Evolutionary conservation across 2,113 vertebrate species (phyloP), one percentile per base, ranked within the genome.

Genomic region (Mesoclemmys tuberculata): DNA sequence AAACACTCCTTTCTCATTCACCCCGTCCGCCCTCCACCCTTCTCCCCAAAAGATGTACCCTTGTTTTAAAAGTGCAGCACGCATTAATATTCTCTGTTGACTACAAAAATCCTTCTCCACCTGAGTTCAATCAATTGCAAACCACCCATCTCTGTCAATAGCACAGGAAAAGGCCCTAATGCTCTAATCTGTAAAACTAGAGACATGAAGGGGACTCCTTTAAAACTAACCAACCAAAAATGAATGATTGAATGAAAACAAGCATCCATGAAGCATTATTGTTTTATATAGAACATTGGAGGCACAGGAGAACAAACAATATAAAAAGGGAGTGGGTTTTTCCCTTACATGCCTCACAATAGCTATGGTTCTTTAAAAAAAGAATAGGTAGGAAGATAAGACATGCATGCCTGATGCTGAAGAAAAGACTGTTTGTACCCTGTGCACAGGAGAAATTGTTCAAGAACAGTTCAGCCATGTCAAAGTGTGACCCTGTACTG

Each of bases 351-450:
- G 80, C 84, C 88, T 92, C 94, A 95, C 94, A 98, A 97, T 97
- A 94, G 96, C 94, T 92, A 96, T 95, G 88, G 91, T 97, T 98
- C 95, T 97, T 94, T 89, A 51, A 80, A 31, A 49, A 96, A 97
- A 97, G 84, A 97, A 96, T 96, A 96, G 93, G 94, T 94, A 84
- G 80, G 90, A 98, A 97, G 95, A 97, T 98, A 98, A 97, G 96
- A 96, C 96, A 97, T 58, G 93, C 95, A 98, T 97, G 97, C 97
- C 86, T 97, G 92, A 87, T 93, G 77, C 44, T 93, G 88, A 97
- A 98, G 95, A 97, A 98, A 98, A 97, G 96, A 97, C 95, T 95
- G 93, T 98, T 98, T 98, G 97, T 98, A 98, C 96, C 90, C 61
- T 94, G 94, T 85, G 95, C 82, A 68, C 90, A 91, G 96, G 85